Evolutionary conservation across 2,113 vertebrate genomes (phyloP), one percentile per base, ranked within the genome.

Genomic region (Periophthalmodon schlosseri): DNA sequence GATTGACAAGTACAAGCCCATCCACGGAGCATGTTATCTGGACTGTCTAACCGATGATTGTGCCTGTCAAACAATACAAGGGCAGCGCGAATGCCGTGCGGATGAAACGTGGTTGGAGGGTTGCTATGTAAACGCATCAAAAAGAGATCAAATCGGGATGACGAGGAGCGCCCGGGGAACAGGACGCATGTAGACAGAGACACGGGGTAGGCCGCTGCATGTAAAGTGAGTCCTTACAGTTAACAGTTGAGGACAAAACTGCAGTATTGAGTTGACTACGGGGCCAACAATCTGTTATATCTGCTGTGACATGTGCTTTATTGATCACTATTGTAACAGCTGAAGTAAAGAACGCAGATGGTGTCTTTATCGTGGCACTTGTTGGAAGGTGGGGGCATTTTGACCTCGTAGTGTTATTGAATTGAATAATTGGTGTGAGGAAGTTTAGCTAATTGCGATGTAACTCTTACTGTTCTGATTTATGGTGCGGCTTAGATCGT

Each of bases 151-250:
- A 14, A 60, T 60, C 57, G 57, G 57, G 21, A 60, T 60, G 57
- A 60, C 57, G 57, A 23, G 21, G 21, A 28, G 21, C 57, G 57
- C 57, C 23, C 57, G 57, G 57, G 57, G 57, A 28, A 60, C 57
- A 28, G 23, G 23, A 21, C 20, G 6, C 52, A 4, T 60, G 23
- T 58, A 28, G 21, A 15, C 23, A 15, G 57, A 28, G 57, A 28
- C 57, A n/a, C 0, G 57, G 50, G 23, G 21, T 5, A 5, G 57
- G 23, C 57, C 57, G 12, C 18, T 54, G 52, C 21, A 60, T 60
- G 57, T 15, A 60, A 60, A 60, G 23, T 15, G 23, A 60, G 57
- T n/a, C 54, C 57, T 60, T 60, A 60, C 57, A 60, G 56, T 58
- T n/a, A 13, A 24, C 56, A 24, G 57, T 24, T 28, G 23, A 60